Conservation (phyloP, 92 coral and sea anemone species). For the Actinernus sp. region DNA sequence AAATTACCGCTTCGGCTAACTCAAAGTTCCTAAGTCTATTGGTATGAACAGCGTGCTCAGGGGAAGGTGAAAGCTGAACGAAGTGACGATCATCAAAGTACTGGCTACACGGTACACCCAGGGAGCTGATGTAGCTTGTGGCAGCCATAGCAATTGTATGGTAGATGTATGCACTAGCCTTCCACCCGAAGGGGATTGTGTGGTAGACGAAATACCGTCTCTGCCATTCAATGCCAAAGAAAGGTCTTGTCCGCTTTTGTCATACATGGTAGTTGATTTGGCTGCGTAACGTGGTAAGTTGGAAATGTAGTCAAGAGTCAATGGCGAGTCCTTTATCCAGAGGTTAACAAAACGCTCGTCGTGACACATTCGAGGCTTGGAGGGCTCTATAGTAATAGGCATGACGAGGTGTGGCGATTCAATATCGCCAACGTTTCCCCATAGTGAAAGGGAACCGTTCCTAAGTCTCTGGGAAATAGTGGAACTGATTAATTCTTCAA, state of each 20-base stretch:
- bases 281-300: constrained; percentile 14
- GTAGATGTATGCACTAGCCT: too few relatives aligned
- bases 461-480: constrained; percentile 7
- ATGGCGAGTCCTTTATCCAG: constrained; percentile 34
- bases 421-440: constrained; percentile 31
- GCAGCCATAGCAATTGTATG: constrained; percentile 34
- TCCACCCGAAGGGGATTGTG: constrained; percentile 45
- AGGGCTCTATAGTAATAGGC: too few relatives aligned
- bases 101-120: constrained; percentile 44
- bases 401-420: too few relatives aligned
- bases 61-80: constrained; percentile 29
- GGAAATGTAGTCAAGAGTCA: constrained; percentile 21
- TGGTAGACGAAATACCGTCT: constrained; percentile 42
- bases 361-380: too few relatives aligned
- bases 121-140: constrained; percentile 31
- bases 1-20: constrained; percentile 30
- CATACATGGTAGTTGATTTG: constrained; percentile 5
- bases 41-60: not conserved
- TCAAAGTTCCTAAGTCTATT: not conserved
- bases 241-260: constrained; percentile 34
- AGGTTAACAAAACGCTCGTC: constrained; percentile 31
- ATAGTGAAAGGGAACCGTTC: constrained; percentile 18
- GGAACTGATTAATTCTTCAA: constrained; percentile 6
- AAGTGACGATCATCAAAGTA: constrained; percentile 59
- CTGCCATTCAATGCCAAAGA: constrained; percentile 28